Base-by-base conservation (phyloP, 2,797 vertebrate species). In the Gymnothorax javanicus region DNA sequence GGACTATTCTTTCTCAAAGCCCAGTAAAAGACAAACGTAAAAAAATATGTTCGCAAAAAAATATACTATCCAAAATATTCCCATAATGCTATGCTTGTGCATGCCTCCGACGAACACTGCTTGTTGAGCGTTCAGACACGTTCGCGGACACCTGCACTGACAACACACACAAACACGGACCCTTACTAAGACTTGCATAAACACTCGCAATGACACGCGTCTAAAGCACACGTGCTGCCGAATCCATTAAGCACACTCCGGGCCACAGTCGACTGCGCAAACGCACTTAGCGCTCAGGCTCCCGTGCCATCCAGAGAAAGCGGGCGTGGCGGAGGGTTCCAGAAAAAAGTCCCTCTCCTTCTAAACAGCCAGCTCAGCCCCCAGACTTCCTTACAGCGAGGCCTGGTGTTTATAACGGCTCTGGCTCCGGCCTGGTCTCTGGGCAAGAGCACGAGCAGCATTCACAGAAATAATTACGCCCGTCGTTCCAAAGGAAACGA, bases 351-450 rank as follows among this genome's bases (percentile, higher is more conserved):
- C 91, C 93, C 92, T 89, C 85, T 91, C 92, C 69, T 93, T 92
- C 92, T 94, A 96, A 93, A 95, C 93, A 93, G 90, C 89, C 83
- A 92, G 90, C 90, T 94, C 83, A 91, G 90, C 90, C 94, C 90
- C 94, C 90, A 93, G 92, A 86, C 86, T 90, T 92, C 91, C 89
- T 90, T 90, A 83, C 20, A 85, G 90, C 89, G 89, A 83, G 90
- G 94, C 94, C 94, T 93, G 93, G 91, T 89, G 92, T 94, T 93
- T 90, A 92, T 93, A 92, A 90, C 89, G 88, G 25, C 73, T 90
- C 86, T 92, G 85, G 84, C 92, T 92, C 85, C 50, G 1, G 0
- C 1, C 85, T 7, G 25, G 84, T 83, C 90, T 88, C 88, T 90
- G 88, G 60, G 67, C 71, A 50, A 13, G 9, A 88, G 86, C 3